A percentile compares a stretch with the other conserved stretches of the same genome.
These are phyloP conservation scores for Schizotus pectinicornis DNA, from an alignment of 2,888 invertebrate species.

Conservation along the genomic window DNA sequence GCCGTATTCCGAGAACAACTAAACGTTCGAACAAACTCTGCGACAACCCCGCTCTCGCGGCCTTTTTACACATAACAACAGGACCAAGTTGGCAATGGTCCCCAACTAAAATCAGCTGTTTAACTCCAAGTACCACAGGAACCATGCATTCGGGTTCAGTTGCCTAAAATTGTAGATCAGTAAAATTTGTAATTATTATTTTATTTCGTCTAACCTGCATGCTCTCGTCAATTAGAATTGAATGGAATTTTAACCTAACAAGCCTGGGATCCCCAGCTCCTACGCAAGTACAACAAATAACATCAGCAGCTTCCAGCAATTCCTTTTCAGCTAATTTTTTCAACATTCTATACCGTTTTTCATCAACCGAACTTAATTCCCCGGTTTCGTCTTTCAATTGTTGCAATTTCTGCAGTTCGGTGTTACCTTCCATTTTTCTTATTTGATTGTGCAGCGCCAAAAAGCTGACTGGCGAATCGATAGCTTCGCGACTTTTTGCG, in stretches of 20 bases:
- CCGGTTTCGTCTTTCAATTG: constrained; percentile 98
- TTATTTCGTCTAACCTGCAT: constrained; percentile 62
- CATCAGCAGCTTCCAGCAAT: constrained; percentile 93
- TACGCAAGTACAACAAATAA: constrained; percentile 98
- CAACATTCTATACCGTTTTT: constrained; percentile 88
- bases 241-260: constrained; percentile 92
- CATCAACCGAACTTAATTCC: constrained; percentile 94
- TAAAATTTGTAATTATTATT: too few relatives aligned
- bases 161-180: constrained; percentile 59
- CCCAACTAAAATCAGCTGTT: constrained; percentile 96
- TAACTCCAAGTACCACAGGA: constrained; percentile 95
- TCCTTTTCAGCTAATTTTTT: constrained; percentile 92
- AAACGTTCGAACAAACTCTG: constrained; percentile 97
- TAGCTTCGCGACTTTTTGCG: constrained; percentile 97
- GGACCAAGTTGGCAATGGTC: constrained; percentile 99
- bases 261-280: constrained; percentile 97
- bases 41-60: constrained; percentile 94
- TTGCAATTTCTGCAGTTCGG: constrained; percentile 93
- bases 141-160: constrained; percentile 99
- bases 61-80: constrained; percentile 99
- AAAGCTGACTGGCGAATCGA: constrained; percentile 97
- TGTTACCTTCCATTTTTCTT: constrained; percentile 89
- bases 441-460: constrained; percentile 97
- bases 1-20: constrained; percentile 95
- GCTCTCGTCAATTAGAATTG: constrained; percentile 95